Percentiles rank a stretch among this genome's conserved stretches.
phyloP scores from a whole-genome alignment of 2,113 vertebrate genomes.

The Halichoerus grypus region DNA sequence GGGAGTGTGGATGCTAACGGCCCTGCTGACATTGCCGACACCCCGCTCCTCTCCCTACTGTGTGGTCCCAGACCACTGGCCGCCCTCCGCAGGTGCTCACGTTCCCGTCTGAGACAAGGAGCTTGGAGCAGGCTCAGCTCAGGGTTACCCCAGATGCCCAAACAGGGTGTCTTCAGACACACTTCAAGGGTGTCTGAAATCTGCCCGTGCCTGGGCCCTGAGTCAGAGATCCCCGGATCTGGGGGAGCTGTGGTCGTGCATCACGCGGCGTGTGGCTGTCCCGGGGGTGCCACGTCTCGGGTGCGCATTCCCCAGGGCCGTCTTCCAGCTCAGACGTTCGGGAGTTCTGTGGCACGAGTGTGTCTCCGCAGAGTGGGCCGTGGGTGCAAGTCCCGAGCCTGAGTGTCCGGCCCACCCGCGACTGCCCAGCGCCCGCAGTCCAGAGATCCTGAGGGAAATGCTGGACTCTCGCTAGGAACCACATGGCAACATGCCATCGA shows the following conservation, averaged over 20 bases:
- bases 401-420: no score
- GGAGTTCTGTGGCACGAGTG: fast-evolving
- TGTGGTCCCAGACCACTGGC: fast-evolving
- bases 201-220: fast-evolving
- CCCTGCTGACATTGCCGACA: fast-evolving
- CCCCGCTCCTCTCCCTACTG: background rate
- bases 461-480: background rate
- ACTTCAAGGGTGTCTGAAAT: background rate
- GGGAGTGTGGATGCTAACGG: fast-evolving
- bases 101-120: background rate
- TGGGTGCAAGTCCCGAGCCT: fast-evolving
- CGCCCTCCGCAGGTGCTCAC: fast-evolving
- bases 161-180: no score
- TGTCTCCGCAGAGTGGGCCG: background rate
- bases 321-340: background rate
- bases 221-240: background rate
- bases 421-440: no score
- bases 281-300: fast-evolving
- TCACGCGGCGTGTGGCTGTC: fast-evolving
- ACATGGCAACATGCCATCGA: fast-evolving
- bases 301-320: fast-evolving
- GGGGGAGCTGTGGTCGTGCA: fast-evolving
- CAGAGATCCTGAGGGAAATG: background rate
- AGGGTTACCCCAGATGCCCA: fast-evolving
- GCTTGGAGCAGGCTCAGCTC: background rate